Conservation (phyloP, 2,113 vertebrate species). For the Brachirus orientalis region DNA sequence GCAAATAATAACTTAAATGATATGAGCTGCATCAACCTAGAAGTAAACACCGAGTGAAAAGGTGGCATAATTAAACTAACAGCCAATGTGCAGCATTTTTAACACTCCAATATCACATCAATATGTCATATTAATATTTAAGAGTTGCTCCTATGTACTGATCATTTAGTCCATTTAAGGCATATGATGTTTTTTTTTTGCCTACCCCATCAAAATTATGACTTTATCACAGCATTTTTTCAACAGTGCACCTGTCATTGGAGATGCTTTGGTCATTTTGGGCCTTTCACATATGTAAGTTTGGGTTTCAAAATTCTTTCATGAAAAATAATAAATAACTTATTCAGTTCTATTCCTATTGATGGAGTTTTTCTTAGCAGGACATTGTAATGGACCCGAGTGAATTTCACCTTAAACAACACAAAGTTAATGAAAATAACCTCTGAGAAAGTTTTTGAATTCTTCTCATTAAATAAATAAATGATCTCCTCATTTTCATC, state of each 20-base stretch:
- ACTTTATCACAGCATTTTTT: not conserved
- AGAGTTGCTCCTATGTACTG: not conserved
- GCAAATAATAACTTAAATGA: not conserved
- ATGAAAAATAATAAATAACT: not conserved
- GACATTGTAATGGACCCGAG: not conserved
- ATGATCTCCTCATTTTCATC: too few species aligned
- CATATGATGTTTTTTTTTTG: not conserved
- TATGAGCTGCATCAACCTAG: not conserved
- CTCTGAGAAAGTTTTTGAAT: too few species aligned
- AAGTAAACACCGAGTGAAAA: not conserved
- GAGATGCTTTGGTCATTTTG: not conserved
- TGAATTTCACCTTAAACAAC: too few species aligned
- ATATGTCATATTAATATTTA: not conserved
- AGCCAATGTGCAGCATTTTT: constrained; percentile 3
- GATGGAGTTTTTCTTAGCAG: not conserved
- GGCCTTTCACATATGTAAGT: not conserved
- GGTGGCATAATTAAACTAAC: not conserved
- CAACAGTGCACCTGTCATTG: not conserved
- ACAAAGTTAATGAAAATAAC: too few species aligned
- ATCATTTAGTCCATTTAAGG: not conserved
- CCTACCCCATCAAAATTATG: not conserved
- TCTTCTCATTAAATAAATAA: too few species aligned
- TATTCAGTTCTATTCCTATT: too few species aligned
- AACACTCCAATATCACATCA: not conserved
- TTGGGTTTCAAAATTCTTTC: not conserved